These are phyloP conservation scores for Ostrea denselamellosa DNA, from an alignment of 1,140 invertebrate species.

Conservation along the genomic window DNA sequence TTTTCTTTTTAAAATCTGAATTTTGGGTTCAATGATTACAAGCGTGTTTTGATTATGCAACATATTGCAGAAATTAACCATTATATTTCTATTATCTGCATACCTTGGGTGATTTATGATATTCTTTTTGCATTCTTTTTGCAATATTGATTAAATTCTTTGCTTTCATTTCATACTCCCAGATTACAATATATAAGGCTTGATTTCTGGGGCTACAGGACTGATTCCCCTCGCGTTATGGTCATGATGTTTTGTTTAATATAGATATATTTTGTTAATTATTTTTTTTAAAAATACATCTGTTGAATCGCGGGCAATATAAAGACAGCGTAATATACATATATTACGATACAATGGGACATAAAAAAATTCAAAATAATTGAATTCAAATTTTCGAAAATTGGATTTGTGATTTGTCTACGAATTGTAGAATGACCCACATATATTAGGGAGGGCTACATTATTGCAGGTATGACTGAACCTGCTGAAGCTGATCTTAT, in stretches of 20 bases:
- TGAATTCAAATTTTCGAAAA: too few relatives aligned
- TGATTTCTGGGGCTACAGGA: not conserved
- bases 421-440: too few relatives aligned
- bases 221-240: not conserved
- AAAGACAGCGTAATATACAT: not conserved
- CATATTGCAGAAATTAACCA: not conserved
- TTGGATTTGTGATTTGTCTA: too few relatives aligned
- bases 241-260: not conserved
- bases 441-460: too few relatives aligned
- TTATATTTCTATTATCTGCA: not conserved
- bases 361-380: too few relatives aligned
- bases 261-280: not conserved
- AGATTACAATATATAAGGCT: not conserved
- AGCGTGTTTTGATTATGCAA: not conserved
- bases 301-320: not conserved
- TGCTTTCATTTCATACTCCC: not conserved
- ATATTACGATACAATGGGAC: not conserved
- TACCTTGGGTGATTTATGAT: not conserved
- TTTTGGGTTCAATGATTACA: not conserved
- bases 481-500: too few relatives aligned
- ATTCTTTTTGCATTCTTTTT: too few relatives aligned
- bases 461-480: too few relatives aligned
- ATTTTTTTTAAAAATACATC: not conserved
- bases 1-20: not conserved
- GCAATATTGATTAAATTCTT: not conserved